Base-by-base conservation (phyloP, 2,888 invertebrate genomes). In the Cyclophora albipunctata region DNA sequence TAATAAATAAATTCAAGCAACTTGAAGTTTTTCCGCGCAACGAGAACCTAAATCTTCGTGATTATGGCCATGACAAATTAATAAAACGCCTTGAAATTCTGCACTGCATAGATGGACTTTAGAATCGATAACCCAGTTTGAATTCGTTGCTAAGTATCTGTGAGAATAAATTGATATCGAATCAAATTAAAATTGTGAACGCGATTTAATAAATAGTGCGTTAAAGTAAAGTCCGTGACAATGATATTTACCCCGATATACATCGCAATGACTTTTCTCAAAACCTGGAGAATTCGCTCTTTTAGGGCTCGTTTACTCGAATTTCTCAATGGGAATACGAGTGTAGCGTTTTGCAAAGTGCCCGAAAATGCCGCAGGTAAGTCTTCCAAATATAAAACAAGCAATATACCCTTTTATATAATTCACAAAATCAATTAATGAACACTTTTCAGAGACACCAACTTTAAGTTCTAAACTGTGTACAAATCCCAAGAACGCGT, bases 201-300 rank as follows among this genome's bases (percentile, higher is more conserved):
- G 7, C 44, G 20, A 50, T 45, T 45, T 7, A 45, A 43, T 45
- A 47, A 35, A 34, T 34, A 54, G 49, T 47, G 51, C 41, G 53
- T 45, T 40, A 34, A 43, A 43, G 4, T 37, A 5, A 45, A 55
- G 45, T 47, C 47, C 45, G 49, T 50, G 49, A 84, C 55, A 58
- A 94, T 94, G 94, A 81, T 96, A 75, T 90, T 96, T 67, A 95
- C 96, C 42, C 84, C 96, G 48, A 94, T 93, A 81, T 96, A 96
- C 78, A 93, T 94, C 85, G 93, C 95, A 71, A 93, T 95, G 70
- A 96, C 96, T 57, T 92, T 94, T 78, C 84, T 95, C 63, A 95
- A 95, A 81, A 93, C 94, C 73, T 94, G 94, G 93, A 90, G 94
- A 50, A 90, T 95, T 57, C 91, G 92, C 48, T 91, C 92, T 34